Conservation (phyloP, 1,140 invertebrate genomes). For the Augochlora pura region DNA sequence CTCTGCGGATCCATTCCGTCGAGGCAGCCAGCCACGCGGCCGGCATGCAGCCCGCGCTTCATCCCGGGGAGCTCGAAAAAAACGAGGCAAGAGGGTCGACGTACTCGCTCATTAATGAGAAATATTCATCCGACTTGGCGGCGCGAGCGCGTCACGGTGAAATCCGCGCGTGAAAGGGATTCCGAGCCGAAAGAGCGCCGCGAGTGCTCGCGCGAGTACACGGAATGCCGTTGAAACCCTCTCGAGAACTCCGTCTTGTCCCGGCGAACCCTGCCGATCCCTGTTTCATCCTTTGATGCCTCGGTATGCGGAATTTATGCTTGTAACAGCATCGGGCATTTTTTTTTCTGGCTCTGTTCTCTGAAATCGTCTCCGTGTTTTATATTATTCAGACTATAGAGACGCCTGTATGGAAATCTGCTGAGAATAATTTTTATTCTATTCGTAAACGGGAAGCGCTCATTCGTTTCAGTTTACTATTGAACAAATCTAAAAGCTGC, state of each 20-base stretch:
- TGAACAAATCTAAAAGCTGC: too few relatives aligned
- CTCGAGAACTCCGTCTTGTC: background rate
- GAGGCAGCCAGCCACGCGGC: background rate
- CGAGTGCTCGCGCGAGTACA: background rate
- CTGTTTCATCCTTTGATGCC: too few relatives aligned
- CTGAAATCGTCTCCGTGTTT: too few relatives aligned
- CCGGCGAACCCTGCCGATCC: too few relatives aligned
- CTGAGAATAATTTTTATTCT: too few relatives aligned
- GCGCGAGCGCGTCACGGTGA: background rate
- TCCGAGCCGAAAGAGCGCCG: background rate
- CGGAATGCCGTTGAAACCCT: background rate
- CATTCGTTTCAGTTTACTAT: too few relatives aligned
- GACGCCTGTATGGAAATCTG: too few relatives aligned
- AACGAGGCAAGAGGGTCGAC: background rate
- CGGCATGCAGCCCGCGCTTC: background rate
- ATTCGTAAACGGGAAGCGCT: too few relatives aligned
- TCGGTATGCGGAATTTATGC: too few relatives aligned
- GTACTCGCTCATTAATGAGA: conserved; percentile 26
- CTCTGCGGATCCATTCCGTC: background rate
- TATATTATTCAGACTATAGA: too few relatives aligned
- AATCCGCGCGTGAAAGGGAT: conserved; percentile 8
- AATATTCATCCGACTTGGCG: conserved; percentile 30
- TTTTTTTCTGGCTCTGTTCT: too few relatives aligned
- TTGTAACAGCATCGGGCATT: too few relatives aligned
- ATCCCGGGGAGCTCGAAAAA: background rate